phyloP scores from a whole-genome alignment of 2,113 vertebrate genomes.

The Cariama cristata region DNA sequence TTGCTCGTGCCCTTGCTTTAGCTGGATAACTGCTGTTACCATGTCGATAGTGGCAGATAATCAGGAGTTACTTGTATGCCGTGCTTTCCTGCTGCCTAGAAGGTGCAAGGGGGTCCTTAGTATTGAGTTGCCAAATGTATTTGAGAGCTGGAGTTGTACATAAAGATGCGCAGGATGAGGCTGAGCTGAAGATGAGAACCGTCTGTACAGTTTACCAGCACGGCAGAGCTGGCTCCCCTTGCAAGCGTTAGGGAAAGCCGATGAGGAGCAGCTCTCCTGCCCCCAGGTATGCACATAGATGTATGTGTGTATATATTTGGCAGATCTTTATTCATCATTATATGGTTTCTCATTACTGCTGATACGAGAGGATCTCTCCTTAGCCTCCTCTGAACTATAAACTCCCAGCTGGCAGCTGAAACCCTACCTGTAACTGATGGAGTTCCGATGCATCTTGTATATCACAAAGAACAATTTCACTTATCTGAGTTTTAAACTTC shows the following conservation, averaged over 20 bases:
- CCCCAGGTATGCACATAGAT: not conserved
- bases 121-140: not conserved
- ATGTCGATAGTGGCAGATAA: fast-evolving
- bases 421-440: not conserved
- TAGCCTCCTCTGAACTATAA: not conserved
- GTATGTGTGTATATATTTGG: not conserved
- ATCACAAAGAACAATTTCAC: not conserved
- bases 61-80: not conserved
- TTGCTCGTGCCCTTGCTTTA: not conserved
- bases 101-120: not conserved
- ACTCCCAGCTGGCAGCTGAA: not conserved
- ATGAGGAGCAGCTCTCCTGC: not conserved
- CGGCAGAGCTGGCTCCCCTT: not conserved
- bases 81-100: fast-evolving
- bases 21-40: not conserved
- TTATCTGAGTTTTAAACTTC: not conserved
- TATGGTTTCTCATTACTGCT: not conserved
- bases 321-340: not conserved
- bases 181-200: not conserved
- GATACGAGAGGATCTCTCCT: not conserved
- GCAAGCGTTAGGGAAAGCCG: too few species aligned
- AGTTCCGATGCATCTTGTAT: fast-evolving
- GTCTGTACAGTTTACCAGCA: fast-evolving
- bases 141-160: not conserved
- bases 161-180: not conserved